Evolutionary conservation across 2,797 vertebrate species (phyloP).

Genomic region (Atherinosoma microstoma): DNA sequence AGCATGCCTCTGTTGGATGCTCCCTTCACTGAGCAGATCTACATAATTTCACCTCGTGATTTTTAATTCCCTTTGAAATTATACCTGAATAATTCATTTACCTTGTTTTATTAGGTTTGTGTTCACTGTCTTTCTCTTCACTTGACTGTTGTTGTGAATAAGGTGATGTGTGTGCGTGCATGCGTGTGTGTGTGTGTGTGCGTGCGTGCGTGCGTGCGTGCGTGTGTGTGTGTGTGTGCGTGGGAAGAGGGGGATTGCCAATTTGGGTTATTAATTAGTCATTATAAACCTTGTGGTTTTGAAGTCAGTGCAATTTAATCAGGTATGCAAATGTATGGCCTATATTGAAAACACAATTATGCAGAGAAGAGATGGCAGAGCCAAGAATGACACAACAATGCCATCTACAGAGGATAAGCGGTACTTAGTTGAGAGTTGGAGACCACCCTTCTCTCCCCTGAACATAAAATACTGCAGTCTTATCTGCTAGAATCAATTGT

Average conservation of each 20-base stretch:
- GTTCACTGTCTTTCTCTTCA: constrained; percentile 20
- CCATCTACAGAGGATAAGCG: constrained; percentile 67
- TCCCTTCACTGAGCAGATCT: constrained; percentile 1
- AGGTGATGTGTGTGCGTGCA: constrained; percentile 10
- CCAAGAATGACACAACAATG: constrained; percentile 63
- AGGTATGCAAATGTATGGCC: constrained; percentile 72
- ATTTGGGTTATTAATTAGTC: constrained; percentile 64
- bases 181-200: no score
- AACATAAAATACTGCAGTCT: not conserved
- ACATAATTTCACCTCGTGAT: not conserved
- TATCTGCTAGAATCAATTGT: not conserved
- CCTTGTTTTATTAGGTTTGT: constrained; percentile 14
- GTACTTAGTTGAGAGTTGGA: constrained; percentile 16
- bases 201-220: not conserved
- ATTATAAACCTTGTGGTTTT: constrained; percentile 60
- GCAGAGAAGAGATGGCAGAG: constrained; percentile 22
- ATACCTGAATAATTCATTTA: constrained; percentile 20
- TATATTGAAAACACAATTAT: constrained; percentile 71
- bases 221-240: no score
- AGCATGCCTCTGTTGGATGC: constrained; percentile 2
- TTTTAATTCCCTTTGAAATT: constrained; percentile 25
- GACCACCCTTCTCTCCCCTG: not conserved
- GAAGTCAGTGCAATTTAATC: constrained; percentile 65
- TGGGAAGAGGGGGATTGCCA: constrained; percentile 4
- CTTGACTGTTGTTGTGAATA: constrained; percentile 28